Percentiles rank a stretch among this genome's conserved stretches.
Evolutionary conservation across 1,140 invertebrate genomes (phyloP).

Genomic region (Trichonephila clavata): DNA sequence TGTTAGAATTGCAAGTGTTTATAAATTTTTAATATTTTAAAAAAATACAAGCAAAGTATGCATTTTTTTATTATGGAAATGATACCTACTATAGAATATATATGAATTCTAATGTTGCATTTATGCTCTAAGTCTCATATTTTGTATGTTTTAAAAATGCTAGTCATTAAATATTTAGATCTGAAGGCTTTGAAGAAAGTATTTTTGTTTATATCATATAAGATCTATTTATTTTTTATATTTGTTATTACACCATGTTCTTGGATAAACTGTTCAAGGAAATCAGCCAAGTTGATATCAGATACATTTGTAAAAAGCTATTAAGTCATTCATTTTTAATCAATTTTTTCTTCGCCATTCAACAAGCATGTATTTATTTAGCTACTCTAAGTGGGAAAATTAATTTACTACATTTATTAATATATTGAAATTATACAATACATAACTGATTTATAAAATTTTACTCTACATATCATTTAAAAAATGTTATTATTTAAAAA

Average conservation of each 20-base stretch:
- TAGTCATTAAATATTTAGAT: conserved; percentile 65
- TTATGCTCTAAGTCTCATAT: conserved; percentile 18
- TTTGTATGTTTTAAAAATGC: conserved; percentile 50
- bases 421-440: not conserved
- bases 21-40: conserved; percentile 59
- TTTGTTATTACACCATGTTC: conserved; percentile 36
- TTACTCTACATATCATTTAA: conserved; percentile 25
- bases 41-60: not conserved
- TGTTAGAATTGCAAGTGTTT: conserved; percentile 31
- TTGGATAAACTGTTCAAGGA: not conserved
- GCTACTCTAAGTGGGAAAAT: not conserved
- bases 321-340: not conserved
- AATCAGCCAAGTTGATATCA: not conserved
- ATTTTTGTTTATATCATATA: conserved; percentile 44
- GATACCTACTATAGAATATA: not conserved
- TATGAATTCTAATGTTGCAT: conserved; percentile 22
- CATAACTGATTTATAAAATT: not conserved
- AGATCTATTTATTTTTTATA: conserved; percentile 57
- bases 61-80: not conserved
- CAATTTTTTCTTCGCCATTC: not conserved
- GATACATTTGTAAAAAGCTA: not conserved
- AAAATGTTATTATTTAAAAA: not conserved
- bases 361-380: not conserved
- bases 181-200: conserved; percentile 49
- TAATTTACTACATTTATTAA: not conserved